A percentile compares a stretch with the other conserved stretches of the same genome.
Evolutionary conservation across 2,888 invertebrate genomes (phyloP).

Genomic region (Apoda limacodes): DNA sequence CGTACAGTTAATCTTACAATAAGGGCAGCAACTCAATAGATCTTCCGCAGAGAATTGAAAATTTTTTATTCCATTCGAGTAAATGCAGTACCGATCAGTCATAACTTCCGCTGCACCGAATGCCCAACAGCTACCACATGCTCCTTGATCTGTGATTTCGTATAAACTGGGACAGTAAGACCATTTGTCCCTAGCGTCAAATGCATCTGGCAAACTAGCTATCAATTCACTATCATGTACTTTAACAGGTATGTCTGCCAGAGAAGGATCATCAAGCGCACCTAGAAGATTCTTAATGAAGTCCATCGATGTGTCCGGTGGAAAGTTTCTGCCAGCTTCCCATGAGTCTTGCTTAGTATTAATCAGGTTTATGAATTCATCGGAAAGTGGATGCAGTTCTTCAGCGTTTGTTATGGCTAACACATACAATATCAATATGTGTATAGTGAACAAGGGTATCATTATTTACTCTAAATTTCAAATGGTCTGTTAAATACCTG

Average conservation of each 20-base stretch:
- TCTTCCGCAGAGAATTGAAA: constrained; percentile 88
- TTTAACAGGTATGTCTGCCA: constrained; percentile 53
- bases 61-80: constrained; percentile 76
- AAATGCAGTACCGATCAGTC: constrained; percentile 90
- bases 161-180: constrained; percentile 86
- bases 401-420: constrained; percentile 28
- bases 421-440: too few species aligned
- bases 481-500: too few species aligned
- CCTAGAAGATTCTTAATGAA: constrained; percentile 80
- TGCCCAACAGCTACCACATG: constrained; percentile 97
- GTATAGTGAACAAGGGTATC: too few species aligned
- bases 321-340: constrained; percentile 85
- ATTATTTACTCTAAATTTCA: too few species aligned
- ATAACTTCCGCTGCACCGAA: constrained; percentile 93
- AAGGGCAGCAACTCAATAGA: constrained; percentile 82
- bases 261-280: constrained; percentile 70
- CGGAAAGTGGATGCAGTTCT: constrained; percentile 69
- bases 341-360: constrained; percentile 77
- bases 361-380: constrained; percentile 78
- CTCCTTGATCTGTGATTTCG: constrained; percentile 87
- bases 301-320: constrained; percentile 62
- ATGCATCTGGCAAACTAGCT: constrained; percentile 75
- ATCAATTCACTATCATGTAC: constrained; percentile 39
- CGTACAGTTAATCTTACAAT: constrained; percentile 85
- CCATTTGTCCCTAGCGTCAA: constrained; percentile 87